Evolutionary conservation across 1,140 invertebrate genomes (phyloP), one percentile per base, ranked within the genome.

Genomic region (Uloborus diversus): DNA sequence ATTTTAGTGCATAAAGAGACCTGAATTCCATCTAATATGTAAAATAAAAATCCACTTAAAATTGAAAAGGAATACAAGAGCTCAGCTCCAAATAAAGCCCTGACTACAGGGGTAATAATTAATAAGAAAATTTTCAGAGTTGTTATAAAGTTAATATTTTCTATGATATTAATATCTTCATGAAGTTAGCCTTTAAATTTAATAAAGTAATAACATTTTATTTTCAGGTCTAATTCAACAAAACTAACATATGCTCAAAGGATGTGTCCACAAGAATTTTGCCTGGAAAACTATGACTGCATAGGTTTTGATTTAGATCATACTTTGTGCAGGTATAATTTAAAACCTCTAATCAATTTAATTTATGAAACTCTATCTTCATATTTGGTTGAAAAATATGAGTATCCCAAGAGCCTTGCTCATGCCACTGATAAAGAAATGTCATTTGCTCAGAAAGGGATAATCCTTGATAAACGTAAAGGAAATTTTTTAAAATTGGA

Each of bases 271-370:
- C 59, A 56, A 17, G 68, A 62, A 20, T 81, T 81, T 33, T 30
- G 35, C 28, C 51, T 81, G 17, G 51, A 62, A 28, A 35, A 57
- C 33, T 94, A 94, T 84, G 92, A 94, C 83, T 93, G 91, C 71
- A 89, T 94, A 70, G 93, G 93, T 11, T 94, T 95, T 85, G 93
- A 95, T 86, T 86, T 94, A 78, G 93, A 94, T 82, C 91, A 93
- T 83, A 94, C 93, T 1, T 81, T 94, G 32, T 86, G 91, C 30
- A 85, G 84, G 70, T 94, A 93, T 81, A 91, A 93, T 82, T 85
- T 94, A 3, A 88, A 86, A 25, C 89, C 90, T 80, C 86, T 92
- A 85, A 87, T 91, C 23, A 85, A 89, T 47, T 84, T 93, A 69
- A 90, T 91, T 62, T 94, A 93, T 83, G 85, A 91, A 17, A 84